Percentiles rank a stretch among this genome's conserved stretches.
These are phyloP conservation scores for Drosophila quinaria DNA, from an alignment of 2,888 invertebrate species.

Conservation along the genomic window DNA sequence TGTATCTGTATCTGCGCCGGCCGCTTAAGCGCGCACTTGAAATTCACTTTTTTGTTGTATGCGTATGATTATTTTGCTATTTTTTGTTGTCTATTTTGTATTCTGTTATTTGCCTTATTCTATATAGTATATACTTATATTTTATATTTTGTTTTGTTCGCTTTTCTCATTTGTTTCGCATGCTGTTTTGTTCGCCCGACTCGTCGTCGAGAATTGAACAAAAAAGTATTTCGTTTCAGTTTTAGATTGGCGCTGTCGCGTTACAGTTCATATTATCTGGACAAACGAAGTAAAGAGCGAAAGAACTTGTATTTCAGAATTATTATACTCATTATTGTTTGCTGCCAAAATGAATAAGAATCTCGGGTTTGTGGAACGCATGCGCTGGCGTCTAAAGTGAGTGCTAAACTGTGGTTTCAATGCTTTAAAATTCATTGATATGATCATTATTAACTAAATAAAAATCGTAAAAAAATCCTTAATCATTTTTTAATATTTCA, in stretches of 20 bases:
- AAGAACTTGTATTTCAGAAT: conserved; percentile 6
- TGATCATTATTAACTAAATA: conserved; percentile 25
- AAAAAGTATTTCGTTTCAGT: conserved; percentile 70
- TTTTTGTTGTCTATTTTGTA: conserved; percentile 59
- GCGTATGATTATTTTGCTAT: conserved; percentile 29
- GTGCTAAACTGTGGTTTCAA: conserved; percentile 54
- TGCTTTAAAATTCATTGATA: conserved; percentile 38
- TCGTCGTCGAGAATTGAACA: conserved; percentile 51
- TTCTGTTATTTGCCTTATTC: conserved; percentile 65
- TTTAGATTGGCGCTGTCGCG: conserved; percentile 74
- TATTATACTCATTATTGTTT: conserved; percentile 11
- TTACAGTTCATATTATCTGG: conserved; percentile 65
- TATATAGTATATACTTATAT: conserved; percentile 25
- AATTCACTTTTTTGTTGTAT: conserved; percentile 42
- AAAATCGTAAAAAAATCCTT: too few relatives aligned
- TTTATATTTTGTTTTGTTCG: conserved; percentile 13
- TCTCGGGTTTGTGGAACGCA: conserved; percentile 75
- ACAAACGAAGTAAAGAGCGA: conserved; percentile 5
- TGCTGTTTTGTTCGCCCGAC: conserved; percentile 44
- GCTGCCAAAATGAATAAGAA: conserved; percentile 74
- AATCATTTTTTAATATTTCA: background rate
- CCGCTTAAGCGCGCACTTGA: conserved; percentile 65
- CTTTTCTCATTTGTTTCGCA: conserved; percentile 49
- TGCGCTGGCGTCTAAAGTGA: conserved; percentile 83
- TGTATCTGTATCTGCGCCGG: conserved; percentile 21